These are phyloP conservation scores for Norana najaformis DNA, from an alignment of 2,888 invertebrate genomes.

Conservation along the genomic window DNA sequence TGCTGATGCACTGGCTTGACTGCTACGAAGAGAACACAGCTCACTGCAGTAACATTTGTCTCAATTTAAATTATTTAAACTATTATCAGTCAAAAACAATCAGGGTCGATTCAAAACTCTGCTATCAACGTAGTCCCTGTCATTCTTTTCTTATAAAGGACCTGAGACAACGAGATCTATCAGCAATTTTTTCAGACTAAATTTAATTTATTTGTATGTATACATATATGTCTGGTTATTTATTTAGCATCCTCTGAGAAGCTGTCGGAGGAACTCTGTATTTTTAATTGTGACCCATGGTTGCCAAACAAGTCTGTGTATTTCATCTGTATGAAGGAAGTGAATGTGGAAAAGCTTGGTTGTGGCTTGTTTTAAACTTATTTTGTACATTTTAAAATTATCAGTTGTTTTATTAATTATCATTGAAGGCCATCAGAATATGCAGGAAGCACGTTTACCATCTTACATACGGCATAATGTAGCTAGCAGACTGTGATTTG, in stretches of 20 bases:
- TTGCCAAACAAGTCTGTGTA: neutral
- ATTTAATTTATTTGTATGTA: neutral
- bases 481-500: too few species aligned
- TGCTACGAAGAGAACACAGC: neutral
- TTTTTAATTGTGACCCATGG: neutral
- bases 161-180: neutral
- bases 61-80: neutral
- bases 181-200: neutral
- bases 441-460: too few species aligned
- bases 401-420: too few species aligned
- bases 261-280: neutral
- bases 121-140: neutral
- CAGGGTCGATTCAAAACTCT: neutral
- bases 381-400: too few species aligned
- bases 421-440: too few species aligned
- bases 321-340: neutral
- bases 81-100: neutral
- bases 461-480: too few species aligned
- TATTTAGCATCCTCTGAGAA: neutral
- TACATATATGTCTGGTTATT: neutral
- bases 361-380: too few species aligned
- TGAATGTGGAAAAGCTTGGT: too few species aligned
- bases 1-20: neutral
- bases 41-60: neutral
- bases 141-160: neutral